Base-by-base conservation (phyloP, 2,113 vertebrate species). In the Lonchura striata region DNA sequence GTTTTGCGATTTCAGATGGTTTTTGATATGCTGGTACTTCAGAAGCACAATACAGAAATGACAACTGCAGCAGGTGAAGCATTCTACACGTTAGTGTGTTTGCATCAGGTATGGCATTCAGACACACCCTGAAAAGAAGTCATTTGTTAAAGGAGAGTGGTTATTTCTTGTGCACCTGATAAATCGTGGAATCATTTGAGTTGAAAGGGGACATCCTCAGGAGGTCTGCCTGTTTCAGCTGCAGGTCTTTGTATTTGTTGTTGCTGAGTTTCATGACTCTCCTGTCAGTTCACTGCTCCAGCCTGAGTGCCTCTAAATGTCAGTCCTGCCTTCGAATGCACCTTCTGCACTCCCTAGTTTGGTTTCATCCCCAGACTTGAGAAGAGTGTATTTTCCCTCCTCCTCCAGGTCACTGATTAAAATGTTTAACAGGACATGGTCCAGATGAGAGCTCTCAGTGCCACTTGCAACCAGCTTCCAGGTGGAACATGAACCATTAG, bases 1-100 rank as follows among this genome's bases (percentile, higher is more conserved):
- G 44, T 60, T 88, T 60, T 97, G 33, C 17, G 3, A 82, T 98
- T 98, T 76, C 97, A 99, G 99, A 97, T 99, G 98, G 99, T 99
- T 97, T 99, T 99, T 97, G 99, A 99, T 97, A 99, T 99, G 99
- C 98, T 99, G 97, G 99, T 99, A 88, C 98, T 99, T 94, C 99
- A 99, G 94, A 99, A 99, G 98, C 99, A 99, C 98, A 99, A 99
- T 97, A 99, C 99, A 11, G 99, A 99, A 97, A 99, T 99, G 98
- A 99, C 99, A 8, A 99, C 99, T 52, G 99, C 99, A 6, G 99
- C 99, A 13, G 99, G 99, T 53, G 99, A 99, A 98, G 99, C 99
- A 4, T 98, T 99, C 90, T 99, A 99, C 98, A 99, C 99, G 1
- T 97, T 99, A 66, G 99, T 99, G 97, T 99, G 99, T 96, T 98